A percentile compares a stretch with the other conserved stretches of the same genome.
Conservation (phyloP, 1,140 invertebrate genomes). For the Augochlora pura region DNA sequence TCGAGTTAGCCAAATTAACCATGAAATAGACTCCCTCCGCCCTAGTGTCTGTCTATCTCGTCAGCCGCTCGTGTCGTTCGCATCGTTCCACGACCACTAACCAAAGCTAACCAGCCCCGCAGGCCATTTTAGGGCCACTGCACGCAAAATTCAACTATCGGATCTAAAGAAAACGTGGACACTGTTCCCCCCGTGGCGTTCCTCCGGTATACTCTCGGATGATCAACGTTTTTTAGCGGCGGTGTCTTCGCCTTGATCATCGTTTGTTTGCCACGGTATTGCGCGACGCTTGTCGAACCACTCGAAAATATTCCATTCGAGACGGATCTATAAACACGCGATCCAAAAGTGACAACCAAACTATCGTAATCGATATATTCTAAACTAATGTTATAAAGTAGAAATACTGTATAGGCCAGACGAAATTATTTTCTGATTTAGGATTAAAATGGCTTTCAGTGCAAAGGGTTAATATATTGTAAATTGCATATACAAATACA, state of each 20-base stretch:
- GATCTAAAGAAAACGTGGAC: constrained; percentile 49
- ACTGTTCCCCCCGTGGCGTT: constrained; percentile 1
- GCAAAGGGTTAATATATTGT: too few species aligned
- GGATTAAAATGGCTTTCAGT: too few species aligned
- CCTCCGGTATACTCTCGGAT: neutral
- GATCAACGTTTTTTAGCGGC: neutral
- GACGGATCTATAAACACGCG: too few species aligned
- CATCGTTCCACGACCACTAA: constrained; percentile 65
- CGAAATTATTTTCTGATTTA: too few species aligned
- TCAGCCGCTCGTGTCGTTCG: constrained; percentile 68
- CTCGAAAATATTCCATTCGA: too few species aligned
- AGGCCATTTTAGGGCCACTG: constrained; percentile 64
- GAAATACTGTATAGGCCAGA: too few species aligned
- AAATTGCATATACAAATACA: too few species aligned
- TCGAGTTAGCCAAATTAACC: constrained; percentile 80
- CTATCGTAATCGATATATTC: too few species aligned
- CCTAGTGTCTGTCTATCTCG: constrained; percentile 73
- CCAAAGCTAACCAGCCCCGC: constrained; percentile 67
- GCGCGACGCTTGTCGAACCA: too few species aligned
- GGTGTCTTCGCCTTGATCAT: neutral
- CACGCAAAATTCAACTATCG: constrained; percentile 62
- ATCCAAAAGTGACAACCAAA: too few species aligned
- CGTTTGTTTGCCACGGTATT: too few species aligned
- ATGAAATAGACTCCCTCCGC: constrained; percentile 80
- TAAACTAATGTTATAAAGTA: too few species aligned